Evolutionary conservation across 2,113 vertebrate genomes (phyloP).

Genomic region (Abramis brama): DNA sequence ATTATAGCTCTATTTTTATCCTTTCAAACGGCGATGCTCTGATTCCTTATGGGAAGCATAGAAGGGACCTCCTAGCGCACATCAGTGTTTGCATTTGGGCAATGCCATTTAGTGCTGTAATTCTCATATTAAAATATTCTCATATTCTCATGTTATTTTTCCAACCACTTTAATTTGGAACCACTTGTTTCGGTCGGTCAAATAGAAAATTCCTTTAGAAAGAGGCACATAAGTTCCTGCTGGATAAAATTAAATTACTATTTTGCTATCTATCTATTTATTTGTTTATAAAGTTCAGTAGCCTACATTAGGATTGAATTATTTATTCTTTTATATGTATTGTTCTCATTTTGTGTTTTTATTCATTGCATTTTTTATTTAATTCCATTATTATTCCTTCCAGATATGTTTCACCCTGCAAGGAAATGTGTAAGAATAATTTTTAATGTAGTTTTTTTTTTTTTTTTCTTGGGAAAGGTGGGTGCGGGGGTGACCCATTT

Average conservation of each 20-base stretch:
- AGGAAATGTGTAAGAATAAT: not conserved
- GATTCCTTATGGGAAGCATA: constrained; percentile 55
- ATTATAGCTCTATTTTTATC: constrained; percentile 67
- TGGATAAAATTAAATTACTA: not conserved
- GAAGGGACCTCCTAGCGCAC: constrained; percentile 37
- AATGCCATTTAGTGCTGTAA: not conserved
- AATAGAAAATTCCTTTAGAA: not conserved
- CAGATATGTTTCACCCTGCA: not conserved
- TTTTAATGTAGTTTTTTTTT: not conserved
- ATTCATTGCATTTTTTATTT: not conserved
- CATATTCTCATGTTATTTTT: not conserved
- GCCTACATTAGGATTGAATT: too few relatives aligned
- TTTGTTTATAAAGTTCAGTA: too few relatives aligned
- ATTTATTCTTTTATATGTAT: too few relatives aligned
- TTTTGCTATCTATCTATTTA: not conserved
- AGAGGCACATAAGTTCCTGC: not conserved
- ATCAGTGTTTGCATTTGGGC: constrained; percentile 30
- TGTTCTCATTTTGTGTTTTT: not conserved
- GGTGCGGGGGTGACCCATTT: not conserved
- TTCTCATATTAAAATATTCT: not conserved
- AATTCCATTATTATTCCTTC: not conserved
- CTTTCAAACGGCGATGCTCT: constrained; percentile 54
- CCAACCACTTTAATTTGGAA: not conserved
- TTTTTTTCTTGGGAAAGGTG: not conserved
- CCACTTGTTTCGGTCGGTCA: not conserved